Evolutionary conservation across 2,113 vertebrate genomes (phyloP), one percentile per base, ranked within the genome.

Genomic region (Rissa tridactyla): DNA sequence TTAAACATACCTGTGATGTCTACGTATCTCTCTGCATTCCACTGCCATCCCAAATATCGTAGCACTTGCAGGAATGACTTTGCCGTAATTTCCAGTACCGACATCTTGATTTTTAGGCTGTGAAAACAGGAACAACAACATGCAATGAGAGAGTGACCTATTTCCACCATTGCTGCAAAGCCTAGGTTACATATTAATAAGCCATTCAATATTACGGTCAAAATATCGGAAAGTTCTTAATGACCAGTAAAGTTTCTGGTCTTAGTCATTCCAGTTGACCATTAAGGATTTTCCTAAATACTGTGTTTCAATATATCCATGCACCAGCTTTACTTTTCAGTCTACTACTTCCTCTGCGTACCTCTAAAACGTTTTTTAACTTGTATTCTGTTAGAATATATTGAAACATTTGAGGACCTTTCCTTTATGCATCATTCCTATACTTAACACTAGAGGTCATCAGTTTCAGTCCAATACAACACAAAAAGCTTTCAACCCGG

Each of bases 1-100:
- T 69, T 44, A 44, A 70, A 90, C 86, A 96, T 44, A 99, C 99
- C 99, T 99, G 97, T 99, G 99, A 98, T 99, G 99, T 69, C 99
- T 98, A 62, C 99, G 98, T 96, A 99, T 99, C 97, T 99, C 99
- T 26, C 93, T 96, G 95, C 98, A 99, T 88, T 99, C 98, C 16
- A 99, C 98, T 92, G 99, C 99, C 98, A 99, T 99, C 7, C 98
- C 99, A 96, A 98, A 99, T 92, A 99, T 92, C 5, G 98, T 98
- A 96, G 99, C 99, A 83, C 98, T 98, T 34, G 99, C 98, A 27
- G 99, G 99, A 94, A 99, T 99, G 95, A 99, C 99, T 91, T 98
- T 98, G 71, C 99, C 99, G 60, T 98, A 98, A n/a, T 97, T 88
- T 60, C 98, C 98, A 65, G 94, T 86, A 65, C 94, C 86, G 77